Evolutionary conservation across 1,140 invertebrate species (phyloP).

Genomic region (Meloidogyne hapla): DNA sequence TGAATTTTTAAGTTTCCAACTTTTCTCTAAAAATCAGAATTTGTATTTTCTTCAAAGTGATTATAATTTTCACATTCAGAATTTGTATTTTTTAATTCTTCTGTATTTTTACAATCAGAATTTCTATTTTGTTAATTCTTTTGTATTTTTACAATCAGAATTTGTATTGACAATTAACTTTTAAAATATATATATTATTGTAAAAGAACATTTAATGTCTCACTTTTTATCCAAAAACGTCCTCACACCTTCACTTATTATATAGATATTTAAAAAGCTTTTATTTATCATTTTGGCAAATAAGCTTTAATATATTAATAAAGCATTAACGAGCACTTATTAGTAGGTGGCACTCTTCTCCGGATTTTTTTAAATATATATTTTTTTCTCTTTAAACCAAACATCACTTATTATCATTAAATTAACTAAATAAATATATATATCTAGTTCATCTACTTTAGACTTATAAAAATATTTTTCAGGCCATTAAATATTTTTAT

Average conservation of each 20-base stretch:
- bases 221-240: neutral
- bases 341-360: neutral
- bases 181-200: neutral
- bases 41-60: no score
- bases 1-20: neutral
- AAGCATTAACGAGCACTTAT: neutral
- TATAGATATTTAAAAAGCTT: neutral
- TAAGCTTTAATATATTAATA: neutral
- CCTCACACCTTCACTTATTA: neutral
- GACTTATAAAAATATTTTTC: no score
- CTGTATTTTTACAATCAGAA: no score
- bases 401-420: neutral
- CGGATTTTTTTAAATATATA: no score
- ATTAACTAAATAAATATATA: neutral
- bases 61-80: no score
- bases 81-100: no score
- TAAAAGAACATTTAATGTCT: neutral
- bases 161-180: no score
- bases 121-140: no score
- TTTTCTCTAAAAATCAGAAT: neutral
- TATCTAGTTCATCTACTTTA: no score
- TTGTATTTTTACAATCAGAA: no score
- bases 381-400: neutral
- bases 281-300: slow-evolving; percentile 6
- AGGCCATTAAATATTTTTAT: no score